Evolutionary conservation across 2,797 vertebrate genomes (phyloP), one percentile per base, ranked within the genome.

Genomic region (Cyprinella venusta): DNA sequence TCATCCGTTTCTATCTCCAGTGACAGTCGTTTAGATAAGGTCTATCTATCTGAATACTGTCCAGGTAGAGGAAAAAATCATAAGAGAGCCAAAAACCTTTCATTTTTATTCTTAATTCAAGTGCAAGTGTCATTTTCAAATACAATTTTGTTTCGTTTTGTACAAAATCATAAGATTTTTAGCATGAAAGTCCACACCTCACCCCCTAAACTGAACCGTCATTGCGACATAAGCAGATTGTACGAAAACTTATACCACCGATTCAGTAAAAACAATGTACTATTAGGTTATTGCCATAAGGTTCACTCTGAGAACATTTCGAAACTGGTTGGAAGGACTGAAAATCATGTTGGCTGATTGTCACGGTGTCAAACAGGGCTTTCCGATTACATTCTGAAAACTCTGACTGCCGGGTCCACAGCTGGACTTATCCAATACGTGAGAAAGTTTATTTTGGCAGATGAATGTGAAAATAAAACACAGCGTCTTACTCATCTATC

Each of bases 361-460:
- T 83, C 26, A 65, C 12, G 8, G 6, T 59, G 30, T 50, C 21
- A 36, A 36, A 82, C 21, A 76, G 16, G 6, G 64, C 59, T 50
- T 13, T 71, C 68, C 7, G 16, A 54, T 54, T 19, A 13, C 63
- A 36, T 33, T 45, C 76, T 82, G 61, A 52, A 52, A 79, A 56
- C 36, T 18, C 54, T 68, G 52, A 54, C 30, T 26, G 30, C 77
- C 79, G 84, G 56, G n/a, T 38, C 19, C 45, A 78, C 69, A 33
- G 65, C 77, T 81, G 85, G 81, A 83, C 69, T 80, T 56, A 61
- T 82, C 38, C 81, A 42, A 26, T 50, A 69, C 33, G 56, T 54
- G 26, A 84, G 79, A 50, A 56, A 78, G 50, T 85, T 79, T 83
- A 78, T 76, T 86, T 82, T 86, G 81, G 76, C 70, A 69, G 52